Evolutionary conservation across 2,113 vertebrate species (phyloP), one percentile per base, ranked within the genome.

Genomic region (Paramisgurnus dabryanus): DNA sequence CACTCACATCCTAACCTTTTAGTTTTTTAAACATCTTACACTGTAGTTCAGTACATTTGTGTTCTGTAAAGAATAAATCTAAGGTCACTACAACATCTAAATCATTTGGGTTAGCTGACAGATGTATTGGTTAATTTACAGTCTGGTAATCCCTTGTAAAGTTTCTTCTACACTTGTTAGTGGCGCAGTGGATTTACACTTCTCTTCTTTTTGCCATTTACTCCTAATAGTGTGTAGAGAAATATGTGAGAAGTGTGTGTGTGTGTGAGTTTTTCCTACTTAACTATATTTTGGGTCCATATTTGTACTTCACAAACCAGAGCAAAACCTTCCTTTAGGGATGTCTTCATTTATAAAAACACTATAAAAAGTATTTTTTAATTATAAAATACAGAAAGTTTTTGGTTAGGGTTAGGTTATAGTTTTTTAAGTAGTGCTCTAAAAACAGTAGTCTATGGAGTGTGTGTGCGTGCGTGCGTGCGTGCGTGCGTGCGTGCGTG

Each of bases 101-200:
- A 41, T 72, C 6, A 22, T 73, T 43, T 58, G 70, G 7, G 70
- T 18, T 57, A 6, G 15, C 50, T 57, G 69, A 57, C 69, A 58
- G 17, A n/a, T 73, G 60, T 73, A 73, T 73, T 22, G 67, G 18
- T 3, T 50, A 4, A 50, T 68, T 68, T 49, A 50, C 45, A 13
- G 68, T 13, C 41, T 6, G 27, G 10, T 57, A 57, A 55, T 71
- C 34, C 17, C 18, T 41, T 58, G 39, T 58, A 58, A 58, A 72
- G 69, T 58, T 41, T 71, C 4, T 41, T 71, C 15, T 15, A 72
- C 9, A 9, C 10, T 41, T 43, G 39, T 60, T 22, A 60, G 39
- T n/a, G 8, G 49, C 27, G 6, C 5, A 71, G 39, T 34, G 22
- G 49, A 17, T 72, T 72, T 43, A 18, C 53, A 41, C 53, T 7